These are phyloP conservation scores for Colius striatus DNA, from an alignment of 2,113 vertebrate species.

Conservation along the genomic window DNA sequence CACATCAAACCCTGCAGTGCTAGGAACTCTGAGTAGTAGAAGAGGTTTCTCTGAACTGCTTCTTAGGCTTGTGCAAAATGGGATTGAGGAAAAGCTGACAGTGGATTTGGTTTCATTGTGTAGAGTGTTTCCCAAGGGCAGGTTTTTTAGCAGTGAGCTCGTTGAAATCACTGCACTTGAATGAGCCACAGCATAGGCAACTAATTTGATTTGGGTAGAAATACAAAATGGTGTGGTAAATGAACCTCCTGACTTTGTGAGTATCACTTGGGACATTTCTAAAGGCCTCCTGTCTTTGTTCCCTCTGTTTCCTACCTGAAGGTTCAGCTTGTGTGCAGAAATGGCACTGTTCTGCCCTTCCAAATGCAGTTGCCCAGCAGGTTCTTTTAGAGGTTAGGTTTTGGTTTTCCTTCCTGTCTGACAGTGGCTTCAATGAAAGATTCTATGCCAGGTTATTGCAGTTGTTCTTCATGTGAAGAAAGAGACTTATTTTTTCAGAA, in stretches of 20 bases:
- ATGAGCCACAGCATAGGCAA: not conserved
- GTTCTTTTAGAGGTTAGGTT: not conserved
- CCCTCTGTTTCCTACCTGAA: not conserved
- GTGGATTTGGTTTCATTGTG: not conserved
- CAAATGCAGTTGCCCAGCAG: not conserved
- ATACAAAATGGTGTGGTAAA: not conserved
- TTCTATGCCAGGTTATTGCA: accelerated
- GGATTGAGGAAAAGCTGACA: not conserved
- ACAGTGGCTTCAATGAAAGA: not conserved
- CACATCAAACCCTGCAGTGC: not conserved
- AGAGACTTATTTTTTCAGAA: not conserved
- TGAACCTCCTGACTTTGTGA: not conserved
- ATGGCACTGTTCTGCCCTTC: not conserved
- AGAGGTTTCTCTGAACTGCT: not conserved
- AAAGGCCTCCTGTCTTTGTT: not conserved
- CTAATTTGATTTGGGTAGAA: not conserved
- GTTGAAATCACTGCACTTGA: not conserved
- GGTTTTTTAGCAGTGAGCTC: not conserved
- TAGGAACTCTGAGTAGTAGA: not conserved
- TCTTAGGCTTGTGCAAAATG: not conserved
- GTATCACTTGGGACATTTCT: not conserved
- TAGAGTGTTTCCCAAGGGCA: not conserved
- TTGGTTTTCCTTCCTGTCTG: not conserved
- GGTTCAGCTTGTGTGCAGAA: not conserved
- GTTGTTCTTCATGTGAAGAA: not conserved